Evolutionary conservation across 2,888 invertebrate species (phyloP).

Genomic region (Gandaritis pyraliata): DNA sequence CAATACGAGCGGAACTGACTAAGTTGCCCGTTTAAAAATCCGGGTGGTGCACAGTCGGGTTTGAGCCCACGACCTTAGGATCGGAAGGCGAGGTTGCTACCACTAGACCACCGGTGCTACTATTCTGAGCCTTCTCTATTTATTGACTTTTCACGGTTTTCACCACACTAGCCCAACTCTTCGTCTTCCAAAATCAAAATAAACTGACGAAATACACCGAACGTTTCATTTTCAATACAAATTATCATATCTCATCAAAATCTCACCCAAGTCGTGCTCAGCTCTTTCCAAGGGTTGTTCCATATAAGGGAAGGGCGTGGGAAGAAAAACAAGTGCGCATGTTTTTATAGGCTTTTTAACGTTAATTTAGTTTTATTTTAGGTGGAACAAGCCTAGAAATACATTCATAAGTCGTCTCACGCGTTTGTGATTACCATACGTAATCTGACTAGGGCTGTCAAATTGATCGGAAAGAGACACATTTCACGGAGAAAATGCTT

Average conservation of each 20-base stretch:
- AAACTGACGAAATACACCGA: not conserved
- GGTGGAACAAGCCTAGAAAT: slow-evolving; percentile 17
- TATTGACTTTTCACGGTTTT: too few relatives aligned
- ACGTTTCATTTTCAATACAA: not conserved
- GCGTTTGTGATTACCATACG: slow-evolving; percentile 30
- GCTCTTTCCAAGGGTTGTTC: not conserved
- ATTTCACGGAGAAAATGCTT: too few relatives aligned
- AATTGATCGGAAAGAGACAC: not conserved
- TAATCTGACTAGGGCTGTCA: slow-evolving; percentile 22
- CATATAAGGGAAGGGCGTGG: not conserved
- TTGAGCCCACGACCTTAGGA: too few relatives aligned
- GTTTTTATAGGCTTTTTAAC: not conserved
- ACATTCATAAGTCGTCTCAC: slow-evolving; percentile 17
- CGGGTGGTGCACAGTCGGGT: too few relatives aligned
- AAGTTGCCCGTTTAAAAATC: too few relatives aligned
- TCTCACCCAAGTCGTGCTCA: not conserved
- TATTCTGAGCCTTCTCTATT: too few relatives aligned
- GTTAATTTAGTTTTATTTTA: slow-evolving; percentile 19
- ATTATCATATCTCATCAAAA: not conserved
- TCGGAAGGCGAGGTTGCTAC: too few relatives aligned
- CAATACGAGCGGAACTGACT: too few relatives aligned
- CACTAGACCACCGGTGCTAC: too few relatives aligned
- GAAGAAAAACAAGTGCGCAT: not conserved
- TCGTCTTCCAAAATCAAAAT: not conserved
- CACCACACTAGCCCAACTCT: not conserved